phyloP scores from a whole-genome alignment of 2,888 invertebrate species.

The Choreutis nemorana region DNA sequence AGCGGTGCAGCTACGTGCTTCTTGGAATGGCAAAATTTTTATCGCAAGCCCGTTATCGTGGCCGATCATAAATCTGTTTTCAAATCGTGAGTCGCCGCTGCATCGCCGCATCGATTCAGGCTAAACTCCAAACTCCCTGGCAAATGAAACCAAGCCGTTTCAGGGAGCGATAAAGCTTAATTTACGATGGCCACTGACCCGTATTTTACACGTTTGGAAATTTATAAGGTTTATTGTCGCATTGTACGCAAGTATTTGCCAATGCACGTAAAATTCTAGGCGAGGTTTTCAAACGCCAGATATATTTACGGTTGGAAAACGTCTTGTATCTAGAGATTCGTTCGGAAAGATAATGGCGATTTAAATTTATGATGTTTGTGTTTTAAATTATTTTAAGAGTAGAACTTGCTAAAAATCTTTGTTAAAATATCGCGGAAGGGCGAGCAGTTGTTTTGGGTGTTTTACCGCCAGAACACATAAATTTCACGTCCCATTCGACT shows the following conservation, averaged over 20 bases:
- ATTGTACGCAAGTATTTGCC: constrained; percentile 63
- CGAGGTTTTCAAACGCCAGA: constrained; percentile 56
- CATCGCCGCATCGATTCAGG: constrained; percentile 30
- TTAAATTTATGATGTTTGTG: no score
- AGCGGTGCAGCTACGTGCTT: constrained; percentile 20
- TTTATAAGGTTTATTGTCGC: constrained; percentile 45
- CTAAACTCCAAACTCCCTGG: constrained; percentile 25
- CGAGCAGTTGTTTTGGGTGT: no score
- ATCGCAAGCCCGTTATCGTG: constrained; percentile 63
- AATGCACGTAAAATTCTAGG: constrained; percentile 62
- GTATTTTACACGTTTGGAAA: constrained; percentile 40
- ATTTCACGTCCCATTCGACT: no score
- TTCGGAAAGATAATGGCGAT: constrained; percentile 12
- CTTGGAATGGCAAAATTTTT: constrained; percentile 55
- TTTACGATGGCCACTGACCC: constrained; percentile 30
- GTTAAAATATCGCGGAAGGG: no score
- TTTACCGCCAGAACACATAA: no score
- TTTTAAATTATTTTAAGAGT: no score
- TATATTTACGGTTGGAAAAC: constrained; percentile 52
- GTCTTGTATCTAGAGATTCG: no score
- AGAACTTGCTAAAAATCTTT: no score
- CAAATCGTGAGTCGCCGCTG: constrained; percentile 58
- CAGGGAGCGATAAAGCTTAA: constrained; percentile 35
- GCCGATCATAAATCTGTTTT: constrained; percentile 65
- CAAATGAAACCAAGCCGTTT: constrained; percentile 34